Conservation (phyloP, 2,888 invertebrate genomes). For the Phlogophora meticulosa region DNA sequence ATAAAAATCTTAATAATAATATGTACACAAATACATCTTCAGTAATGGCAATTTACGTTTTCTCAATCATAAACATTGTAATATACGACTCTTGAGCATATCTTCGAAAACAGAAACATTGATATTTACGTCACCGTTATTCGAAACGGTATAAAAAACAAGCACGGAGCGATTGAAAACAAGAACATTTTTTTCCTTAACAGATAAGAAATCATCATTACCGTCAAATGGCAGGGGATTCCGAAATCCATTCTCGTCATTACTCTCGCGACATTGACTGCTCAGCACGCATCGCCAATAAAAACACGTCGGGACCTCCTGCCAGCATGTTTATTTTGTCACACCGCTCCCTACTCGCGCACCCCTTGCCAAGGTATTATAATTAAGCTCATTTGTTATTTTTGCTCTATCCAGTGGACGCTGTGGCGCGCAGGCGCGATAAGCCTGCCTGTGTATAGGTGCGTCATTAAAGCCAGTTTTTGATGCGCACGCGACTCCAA, state of each 20-base stretch:
- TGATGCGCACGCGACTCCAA: conserved; percentile 88
- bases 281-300: conserved; percentile 84
- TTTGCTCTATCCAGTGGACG: conserved; percentile 68
- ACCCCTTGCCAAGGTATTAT: conserved; percentile 87
- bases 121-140: conserved; percentile 65
- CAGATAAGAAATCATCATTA: conserved; percentile 77
- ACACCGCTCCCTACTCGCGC: conserved; percentile 71
- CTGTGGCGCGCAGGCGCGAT: conserved; percentile 88
- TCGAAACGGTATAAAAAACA: conserved; percentile 57
- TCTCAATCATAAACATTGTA: conserved; percentile 60
- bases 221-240: conserved; percentile 71
- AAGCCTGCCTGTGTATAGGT: conserved; percentile 87
- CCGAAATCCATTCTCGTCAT: conserved; percentile 79
- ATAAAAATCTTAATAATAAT: conserved; percentile 32
- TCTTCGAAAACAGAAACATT: conserved; percentile 65
- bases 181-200: conserved; percentile 67
- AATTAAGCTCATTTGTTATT: conserved; percentile 90
- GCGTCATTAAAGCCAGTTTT: conserved; percentile 87
- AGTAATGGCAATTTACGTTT: conserved; percentile 35
- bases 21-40: conserved; percentile 44
- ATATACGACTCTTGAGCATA: conserved; percentile 51
- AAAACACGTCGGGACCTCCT: conserved; percentile 85
- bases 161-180: conserved; percentile 63
- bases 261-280: conserved; percentile 87
- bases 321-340: conserved; percentile 85